phyloP scores from a whole-genome alignment of 2,113 vertebrate species.

The Vicugna pacos region DNA sequence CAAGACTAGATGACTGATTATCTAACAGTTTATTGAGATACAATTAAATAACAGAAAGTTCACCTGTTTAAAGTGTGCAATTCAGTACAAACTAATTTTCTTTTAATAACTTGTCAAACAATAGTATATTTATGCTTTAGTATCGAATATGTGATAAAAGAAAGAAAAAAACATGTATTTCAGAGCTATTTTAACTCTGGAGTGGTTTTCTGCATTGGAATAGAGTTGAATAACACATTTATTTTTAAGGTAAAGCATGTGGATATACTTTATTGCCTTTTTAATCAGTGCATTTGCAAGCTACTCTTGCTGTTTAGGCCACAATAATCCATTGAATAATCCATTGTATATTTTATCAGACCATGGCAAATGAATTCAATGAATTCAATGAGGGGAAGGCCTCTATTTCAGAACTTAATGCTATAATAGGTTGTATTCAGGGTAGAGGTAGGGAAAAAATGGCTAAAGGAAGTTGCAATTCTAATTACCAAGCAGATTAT shows the following conservation, averaged over 20 bases:
- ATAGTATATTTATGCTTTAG: background rate
- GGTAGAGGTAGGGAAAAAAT: conserved; percentile 31
- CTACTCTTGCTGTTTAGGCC: conserved; percentile 47
- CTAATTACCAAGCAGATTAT: conserved; percentile 48
- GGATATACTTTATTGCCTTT: conserved; percentile 53
- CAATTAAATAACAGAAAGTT: conserved; percentile 14
- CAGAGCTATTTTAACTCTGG: conserved; percentile 26
- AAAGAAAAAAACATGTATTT: conserved; percentile 29
- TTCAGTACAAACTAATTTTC: conserved; percentile 17
- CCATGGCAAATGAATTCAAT: conserved; percentile 61
- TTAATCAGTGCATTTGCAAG: conserved; percentile 19
- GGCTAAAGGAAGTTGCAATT: conserved; percentile 38
- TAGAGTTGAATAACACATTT: conserved; percentile 34
- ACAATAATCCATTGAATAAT: conserved; percentile 50
- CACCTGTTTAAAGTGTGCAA: conserved; percentile 17
- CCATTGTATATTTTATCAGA: conserved; percentile 71
- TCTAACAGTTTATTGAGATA: conserved; percentile 52
- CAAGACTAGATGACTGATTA: background rate
- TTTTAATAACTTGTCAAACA: conserved; percentile 33
- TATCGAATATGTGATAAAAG: conserved; percentile 6
- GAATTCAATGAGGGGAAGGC: conserved; percentile 72
- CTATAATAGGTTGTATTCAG: conserved; percentile 38
- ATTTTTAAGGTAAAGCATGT: conserved; percentile 42
- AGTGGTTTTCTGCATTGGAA: conserved; percentile 45
- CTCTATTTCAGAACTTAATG: conserved; percentile 54